phyloP scores from a whole-genome alignment of 2,888 invertebrate species.

The Cheiracanthium punctorium region DNA sequence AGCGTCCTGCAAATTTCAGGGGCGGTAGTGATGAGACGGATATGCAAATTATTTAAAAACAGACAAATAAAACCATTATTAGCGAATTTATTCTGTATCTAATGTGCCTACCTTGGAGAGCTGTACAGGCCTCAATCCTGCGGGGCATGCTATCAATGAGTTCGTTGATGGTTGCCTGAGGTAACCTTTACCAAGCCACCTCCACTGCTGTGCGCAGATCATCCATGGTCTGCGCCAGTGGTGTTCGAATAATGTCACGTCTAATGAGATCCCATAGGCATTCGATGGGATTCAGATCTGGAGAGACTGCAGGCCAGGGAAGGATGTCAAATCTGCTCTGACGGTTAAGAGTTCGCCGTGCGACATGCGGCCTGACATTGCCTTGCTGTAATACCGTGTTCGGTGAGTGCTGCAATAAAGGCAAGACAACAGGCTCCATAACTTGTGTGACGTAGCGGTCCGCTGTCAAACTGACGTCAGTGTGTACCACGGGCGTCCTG shows the following conservation, averaged over 20 bases:
- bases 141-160: background rate
- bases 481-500: background rate
- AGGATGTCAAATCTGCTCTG: background rate
- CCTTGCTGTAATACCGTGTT: background rate
- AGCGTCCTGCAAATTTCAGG: background rate
- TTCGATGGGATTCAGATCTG: background rate
- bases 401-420: background rate
- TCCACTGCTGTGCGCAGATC: conserved; percentile 3
- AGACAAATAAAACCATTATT: background rate
- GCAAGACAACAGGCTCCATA: background rate
- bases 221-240: background rate
- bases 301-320: background rate
- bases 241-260: background rate
- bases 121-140: background rate
- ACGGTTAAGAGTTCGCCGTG: background rate
- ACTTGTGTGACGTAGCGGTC: background rate
- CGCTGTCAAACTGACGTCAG: background rate
- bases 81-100: background rate
- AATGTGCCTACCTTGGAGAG: background rate
- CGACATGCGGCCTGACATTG: background rate
- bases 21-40: background rate
- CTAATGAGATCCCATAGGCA: background rate
- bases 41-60: background rate
- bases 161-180: background rate
- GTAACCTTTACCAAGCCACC: background rate